Conservation (phyloP, 2,888 invertebrate species). For the Phengaris alcon region DNA sequence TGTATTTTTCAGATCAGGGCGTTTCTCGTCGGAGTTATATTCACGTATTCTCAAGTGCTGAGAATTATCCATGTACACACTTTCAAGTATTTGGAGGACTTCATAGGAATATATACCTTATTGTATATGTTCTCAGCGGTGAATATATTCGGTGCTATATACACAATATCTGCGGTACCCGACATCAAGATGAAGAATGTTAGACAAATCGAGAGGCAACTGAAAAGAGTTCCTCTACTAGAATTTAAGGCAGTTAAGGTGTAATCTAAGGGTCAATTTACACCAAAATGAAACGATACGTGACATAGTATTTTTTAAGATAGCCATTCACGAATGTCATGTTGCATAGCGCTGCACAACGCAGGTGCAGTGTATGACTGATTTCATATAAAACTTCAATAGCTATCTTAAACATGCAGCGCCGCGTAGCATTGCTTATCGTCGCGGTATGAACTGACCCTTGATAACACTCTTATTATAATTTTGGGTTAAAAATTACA, state of each 20-base stretch:
- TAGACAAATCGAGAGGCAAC: constrained; percentile 58
- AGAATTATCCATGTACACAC: constrained; percentile 57
- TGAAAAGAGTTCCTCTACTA: constrained; percentile 57
- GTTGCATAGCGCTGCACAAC: no score
- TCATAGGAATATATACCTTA: constrained; percentile 57
- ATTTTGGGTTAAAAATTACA: not conserved
- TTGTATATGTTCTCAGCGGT: constrained; percentile 61
- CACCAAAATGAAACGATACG: no score
- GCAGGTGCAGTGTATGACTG: no score
- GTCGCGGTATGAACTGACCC: no score
- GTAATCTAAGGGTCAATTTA: not conserved
- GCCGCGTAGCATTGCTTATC: no score
- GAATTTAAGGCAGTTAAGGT: constrained; percentile 43
- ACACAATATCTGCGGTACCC: constrained; percentile 55
- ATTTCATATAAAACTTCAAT: no score
- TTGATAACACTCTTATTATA: no score
- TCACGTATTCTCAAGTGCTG: constrained; percentile 55
- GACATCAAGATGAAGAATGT: constrained; percentile 51
- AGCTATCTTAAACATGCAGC: no score
- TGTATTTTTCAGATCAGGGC: constrained; percentile 54
- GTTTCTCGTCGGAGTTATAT: constrained; percentile 51
- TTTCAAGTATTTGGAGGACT: constrained; percentile 57
- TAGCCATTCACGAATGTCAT: no score
- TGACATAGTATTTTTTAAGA: no score
- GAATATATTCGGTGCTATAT: constrained; percentile 62